phyloP scores from a whole-genome alignment of 2,797 vertebrate genomes.

The Remorina albescens region DNA sequence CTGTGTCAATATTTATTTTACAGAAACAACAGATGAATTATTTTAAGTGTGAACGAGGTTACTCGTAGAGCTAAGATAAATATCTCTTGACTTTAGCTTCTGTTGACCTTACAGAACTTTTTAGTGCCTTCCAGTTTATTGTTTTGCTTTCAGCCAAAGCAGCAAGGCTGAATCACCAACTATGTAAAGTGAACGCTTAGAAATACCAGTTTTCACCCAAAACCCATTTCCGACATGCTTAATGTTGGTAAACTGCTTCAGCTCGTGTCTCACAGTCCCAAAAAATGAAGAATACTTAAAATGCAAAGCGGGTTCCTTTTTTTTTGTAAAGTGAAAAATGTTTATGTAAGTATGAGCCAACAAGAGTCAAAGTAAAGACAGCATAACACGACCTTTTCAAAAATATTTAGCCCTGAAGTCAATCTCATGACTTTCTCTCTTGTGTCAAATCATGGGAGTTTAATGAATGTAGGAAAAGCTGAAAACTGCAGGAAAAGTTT shows the following conservation, averaged over 20 bases:
- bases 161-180: not conserved
- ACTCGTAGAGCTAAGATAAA: not conserved
- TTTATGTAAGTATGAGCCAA: not conserved
- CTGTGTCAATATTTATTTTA: not conserved
- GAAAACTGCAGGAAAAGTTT: constrained; percentile 14
- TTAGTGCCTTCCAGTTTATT: not conserved
- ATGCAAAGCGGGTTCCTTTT: not conserved
- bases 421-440: constrained; percentile 55
- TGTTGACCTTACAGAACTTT: not conserved
- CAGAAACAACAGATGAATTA: not conserved
- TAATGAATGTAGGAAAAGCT: constrained; percentile 2
- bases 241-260: no score
- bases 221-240: no score
- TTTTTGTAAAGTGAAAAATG: not conserved
- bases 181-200: no score
- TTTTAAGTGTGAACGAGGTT: not conserved
- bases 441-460: constrained; percentile 45
- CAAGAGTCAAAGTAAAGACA: not conserved
- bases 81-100: not conserved
- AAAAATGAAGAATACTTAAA: no score
- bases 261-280: no score
- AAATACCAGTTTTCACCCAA: no score
- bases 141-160: not conserved
- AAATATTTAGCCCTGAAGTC: constrained; percentile 34
- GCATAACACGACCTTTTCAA: constrained; percentile 11